Conservation (phyloP, 1,140 invertebrate species). For the Augochlora pura region DNA sequence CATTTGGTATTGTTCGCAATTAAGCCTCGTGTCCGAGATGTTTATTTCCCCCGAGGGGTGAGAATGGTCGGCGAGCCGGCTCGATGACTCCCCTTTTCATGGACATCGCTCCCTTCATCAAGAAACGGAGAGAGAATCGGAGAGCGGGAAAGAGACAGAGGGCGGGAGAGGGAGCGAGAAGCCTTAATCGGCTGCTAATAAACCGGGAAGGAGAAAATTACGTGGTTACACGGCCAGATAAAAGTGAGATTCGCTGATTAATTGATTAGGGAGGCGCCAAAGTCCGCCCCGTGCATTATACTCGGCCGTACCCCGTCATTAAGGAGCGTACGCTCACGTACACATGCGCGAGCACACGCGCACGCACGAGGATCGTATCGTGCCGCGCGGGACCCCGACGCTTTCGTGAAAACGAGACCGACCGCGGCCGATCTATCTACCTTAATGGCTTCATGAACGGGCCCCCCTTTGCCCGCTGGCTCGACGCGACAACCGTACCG, state of each 20-base stretch:
- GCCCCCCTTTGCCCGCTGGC: not conserved
- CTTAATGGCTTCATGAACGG: slow-evolving; percentile 64
- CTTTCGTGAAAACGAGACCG: slow-evolving; percentile 44
- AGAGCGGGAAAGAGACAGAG: too few species aligned
- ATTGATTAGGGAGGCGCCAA: slow-evolving; percentile 77
- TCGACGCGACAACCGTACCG: slow-evolving; percentile 15
- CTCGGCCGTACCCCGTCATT: slow-evolving; percentile 68
- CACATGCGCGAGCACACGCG: not conserved
- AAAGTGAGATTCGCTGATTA: slow-evolving; percentile 76
- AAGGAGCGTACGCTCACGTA: slow-evolving; percentile 54
- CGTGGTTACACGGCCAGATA: slow-evolving; percentile 60
- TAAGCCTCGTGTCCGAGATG: slow-evolving; percentile 47
- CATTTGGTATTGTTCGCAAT: slow-evolving; percentile 46
- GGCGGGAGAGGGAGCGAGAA: not conserved
- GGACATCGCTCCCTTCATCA: not conserved
- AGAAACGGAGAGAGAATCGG: too few species aligned
- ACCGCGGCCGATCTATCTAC: slow-evolving; percentile 32
- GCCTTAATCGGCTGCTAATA: slow-evolving; percentile 66
- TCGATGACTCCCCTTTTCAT: slow-evolving; percentile 15
- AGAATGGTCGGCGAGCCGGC: slow-evolving; percentile 33
- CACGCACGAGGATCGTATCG: not conserved
- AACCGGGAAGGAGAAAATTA: slow-evolving; percentile 64
- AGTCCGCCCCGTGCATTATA: slow-evolving; percentile 73
- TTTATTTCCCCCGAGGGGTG: slow-evolving; percentile 13
- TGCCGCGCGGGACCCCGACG: slow-evolving; percentile 5